Base-by-base conservation (phyloP, 2,888 invertebrate species). In the Anaspis maculata region DNA sequence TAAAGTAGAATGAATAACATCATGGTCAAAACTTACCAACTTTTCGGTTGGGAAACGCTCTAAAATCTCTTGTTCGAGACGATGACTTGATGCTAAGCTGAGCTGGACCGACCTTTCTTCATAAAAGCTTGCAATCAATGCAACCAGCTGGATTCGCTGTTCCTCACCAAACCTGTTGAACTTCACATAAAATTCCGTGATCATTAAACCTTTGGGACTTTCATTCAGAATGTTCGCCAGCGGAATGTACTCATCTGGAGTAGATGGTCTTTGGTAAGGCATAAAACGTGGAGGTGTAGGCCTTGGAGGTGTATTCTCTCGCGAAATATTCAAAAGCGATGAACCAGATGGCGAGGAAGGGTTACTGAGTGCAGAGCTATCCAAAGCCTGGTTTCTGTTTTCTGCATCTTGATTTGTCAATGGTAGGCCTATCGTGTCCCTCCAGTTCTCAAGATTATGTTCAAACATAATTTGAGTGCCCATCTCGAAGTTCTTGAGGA, bases 391-490 rank as follows among this genome's bases (percentile, higher is more conserved):
- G n/a, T n/a, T n/a, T n/a, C n/a, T n/a, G n/a, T n/a, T n/a, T n/a
- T n/a, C n/a, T n/a, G n/a, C 12, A 24, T 11, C 11, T 4, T 24
- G 11, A 10, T 19, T 21, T 27, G 30, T 25, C 10, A 30, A 33
- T 16, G 44, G 42, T n/a, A 42, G 10, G 33, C 39, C 44, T 16
- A 47, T 42, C 7, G 34, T 27, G 15, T 46, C 16, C 25, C 44
- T 30, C 52, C 50, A 51, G 16, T 30, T 14, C 28, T 45, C 46
- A 25, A 52, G 37, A 22, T 47, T 41, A 30, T 50, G 32, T 24
- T 49, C 49, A 35, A 50, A 51, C 13, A 39, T 12, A 11, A 48
- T 48, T 32, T 44, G 45, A 6, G 44, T 45, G n/a, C 45, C 44
- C 32, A 49, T 27, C 4, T 46, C 38, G 34, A 41, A 49, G 25